A percentile compares a stretch with the other conserved stretches of the same genome.
These are phyloP conservation scores for Coccyzus lansbergi DNA, from an alignment of 2,797 vertebrate species.

Conservation along the genomic window DNA sequence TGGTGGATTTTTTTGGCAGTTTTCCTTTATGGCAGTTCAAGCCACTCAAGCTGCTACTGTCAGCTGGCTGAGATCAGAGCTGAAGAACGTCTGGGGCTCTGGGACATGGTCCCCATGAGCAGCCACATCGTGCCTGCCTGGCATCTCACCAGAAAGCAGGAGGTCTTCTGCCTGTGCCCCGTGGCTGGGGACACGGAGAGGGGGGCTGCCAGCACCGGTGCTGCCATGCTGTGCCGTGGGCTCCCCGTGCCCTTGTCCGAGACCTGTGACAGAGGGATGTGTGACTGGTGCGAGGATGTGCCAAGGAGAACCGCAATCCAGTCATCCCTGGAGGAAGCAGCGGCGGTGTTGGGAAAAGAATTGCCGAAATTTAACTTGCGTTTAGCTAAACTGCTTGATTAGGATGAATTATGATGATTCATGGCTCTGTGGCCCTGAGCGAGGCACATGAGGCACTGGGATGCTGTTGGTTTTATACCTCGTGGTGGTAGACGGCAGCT, in stretches of 20 bases:
- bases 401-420: not conserved
- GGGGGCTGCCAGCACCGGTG: not conserved
- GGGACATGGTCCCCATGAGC: not conserved
- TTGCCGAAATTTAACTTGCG: not conserved
- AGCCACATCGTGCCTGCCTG: not conserved
- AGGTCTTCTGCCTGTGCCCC: not conserved
- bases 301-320: rapidly evolving
- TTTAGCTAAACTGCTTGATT: not conserved
- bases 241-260: not conserved
- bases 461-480: not conserved
- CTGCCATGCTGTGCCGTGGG: not conserved
- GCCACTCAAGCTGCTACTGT: constrained; percentile 37
- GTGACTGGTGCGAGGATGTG: not conserved
- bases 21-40: constrained; percentile 48
- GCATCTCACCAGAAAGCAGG: not conserved
- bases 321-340: not conserved
- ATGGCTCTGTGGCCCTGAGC: rapidly evolving
- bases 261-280: rapidly evolving
- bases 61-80: constrained; percentile 41
- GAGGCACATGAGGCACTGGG: rapidly evolving
- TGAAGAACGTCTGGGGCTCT: not conserved
- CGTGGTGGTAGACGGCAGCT: rapidly evolving
- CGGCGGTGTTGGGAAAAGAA: not conserved
- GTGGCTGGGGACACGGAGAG: rapidly evolving
- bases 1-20: constrained; percentile 34